Evolutionary conservation across 2,888 invertebrate species (phyloP).

Genomic region (Lepidocyrtinus sp.): DNA sequence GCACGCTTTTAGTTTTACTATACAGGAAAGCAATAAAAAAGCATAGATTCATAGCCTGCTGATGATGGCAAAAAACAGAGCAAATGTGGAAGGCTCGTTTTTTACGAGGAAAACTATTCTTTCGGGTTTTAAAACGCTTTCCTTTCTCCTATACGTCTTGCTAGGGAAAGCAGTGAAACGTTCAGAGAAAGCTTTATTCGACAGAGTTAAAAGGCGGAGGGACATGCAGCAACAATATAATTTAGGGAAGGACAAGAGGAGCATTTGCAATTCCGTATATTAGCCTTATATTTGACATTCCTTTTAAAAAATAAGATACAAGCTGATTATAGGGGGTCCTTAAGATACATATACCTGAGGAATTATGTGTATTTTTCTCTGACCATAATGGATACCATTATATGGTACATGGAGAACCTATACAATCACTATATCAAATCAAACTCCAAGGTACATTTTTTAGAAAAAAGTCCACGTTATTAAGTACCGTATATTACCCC

Average conservation of each 20-base stretch:
- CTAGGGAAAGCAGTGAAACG: not conserved
- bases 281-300: conserved; percentile 1
- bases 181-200: conserved; percentile 15
- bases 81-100: conserved; percentile 1
- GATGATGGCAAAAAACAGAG: not conserved
- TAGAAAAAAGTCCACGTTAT: no score
- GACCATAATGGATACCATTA: conserved; percentile 10
- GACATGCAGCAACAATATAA: conserved; percentile 21
- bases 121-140: conserved; percentile 12
- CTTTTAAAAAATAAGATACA: conserved; percentile 1
- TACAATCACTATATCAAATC: not conserved
- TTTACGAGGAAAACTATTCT: conserved; percentile 12
- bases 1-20: conserved; percentile 5
- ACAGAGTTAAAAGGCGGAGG: conserved; percentile 19
- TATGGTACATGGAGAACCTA: not conserved
- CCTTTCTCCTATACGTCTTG: not conserved
- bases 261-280: not conserved
- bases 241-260: conserved; percentile 20
- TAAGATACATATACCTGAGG: not conserved
- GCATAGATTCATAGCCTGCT: conserved; percentile 7
- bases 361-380: conserved; percentile 13
- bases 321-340: not conserved
- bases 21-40: conserved; percentile 12
- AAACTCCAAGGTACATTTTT: not conserved
- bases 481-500: no score